Evolutionary conservation across 1,140 invertebrate genomes (phyloP).

Genomic region (Microplitis mediator): DNA sequence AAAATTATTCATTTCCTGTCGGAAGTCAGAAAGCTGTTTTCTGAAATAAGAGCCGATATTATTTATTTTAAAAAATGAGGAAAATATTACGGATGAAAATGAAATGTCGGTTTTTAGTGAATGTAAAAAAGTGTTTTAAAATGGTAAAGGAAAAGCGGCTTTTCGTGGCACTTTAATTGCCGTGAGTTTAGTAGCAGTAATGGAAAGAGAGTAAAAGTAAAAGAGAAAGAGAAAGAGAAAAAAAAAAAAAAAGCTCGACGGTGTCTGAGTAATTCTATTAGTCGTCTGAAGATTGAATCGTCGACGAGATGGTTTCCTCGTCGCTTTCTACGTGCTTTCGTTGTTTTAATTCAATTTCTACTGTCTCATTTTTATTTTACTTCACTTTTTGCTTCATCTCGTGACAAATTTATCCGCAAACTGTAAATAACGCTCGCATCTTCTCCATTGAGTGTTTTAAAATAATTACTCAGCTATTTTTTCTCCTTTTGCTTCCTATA

Average conservation of each 20-base stretch:
- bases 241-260: slow-evolving; percentile 1
- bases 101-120: background rate
- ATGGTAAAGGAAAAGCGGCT: background rate
- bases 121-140: background rate
- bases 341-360: slow-evolving; percentile 45
- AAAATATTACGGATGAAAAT: background rate
- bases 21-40: too few relatives aligned
- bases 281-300: slow-evolving; percentile 20
- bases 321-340: slow-evolving; percentile 11
- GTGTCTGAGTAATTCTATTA: slow-evolving; percentile 26
- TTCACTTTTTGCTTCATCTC: slow-evolving; percentile 20
- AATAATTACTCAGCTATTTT: background rate
- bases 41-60: too few relatives aligned
- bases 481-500: background rate
- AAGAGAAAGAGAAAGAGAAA: background rate
- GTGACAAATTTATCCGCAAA: background rate
- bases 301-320: slow-evolving; percentile 8
- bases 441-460: too few relatives aligned
- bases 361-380: too few relatives aligned
- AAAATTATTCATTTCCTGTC: too few relatives aligned
- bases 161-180: slow-evolving; percentile 11
- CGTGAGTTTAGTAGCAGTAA: background rate
- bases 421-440: slow-evolving; percentile 14
- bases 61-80: too few relatives aligned
- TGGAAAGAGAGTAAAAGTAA: background rate